Evolutionary conservation across 2,797 vertebrate species (phyloP).

Genomic region (Tadarida brasiliensis): DNA sequence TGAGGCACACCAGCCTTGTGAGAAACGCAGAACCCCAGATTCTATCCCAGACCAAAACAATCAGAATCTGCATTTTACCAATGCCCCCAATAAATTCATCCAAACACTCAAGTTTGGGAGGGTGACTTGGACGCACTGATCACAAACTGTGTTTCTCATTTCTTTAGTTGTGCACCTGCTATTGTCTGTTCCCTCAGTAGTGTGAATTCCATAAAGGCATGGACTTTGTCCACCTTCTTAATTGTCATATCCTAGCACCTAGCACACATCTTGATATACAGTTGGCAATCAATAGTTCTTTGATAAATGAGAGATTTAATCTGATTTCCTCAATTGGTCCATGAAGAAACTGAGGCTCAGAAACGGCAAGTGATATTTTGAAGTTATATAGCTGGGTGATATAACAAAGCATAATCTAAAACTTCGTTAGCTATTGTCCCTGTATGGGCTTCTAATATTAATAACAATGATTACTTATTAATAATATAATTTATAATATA

Average conservation of each 20-base stretch:
- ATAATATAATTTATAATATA: not conserved
- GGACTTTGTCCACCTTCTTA: not conserved
- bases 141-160: not conserved
- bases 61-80: not conserved
- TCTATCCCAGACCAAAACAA: not conserved
- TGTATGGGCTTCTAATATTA: not conserved
- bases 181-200: not conserved
- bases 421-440: not conserved
- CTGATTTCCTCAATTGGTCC: conserved; percentile 9
- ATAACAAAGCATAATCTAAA: not conserved
- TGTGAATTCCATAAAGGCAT: not conserved
- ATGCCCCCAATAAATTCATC: too few relatives aligned
- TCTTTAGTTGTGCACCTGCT: not conserved
- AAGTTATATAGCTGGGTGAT: not conserved
- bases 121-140: not conserved
- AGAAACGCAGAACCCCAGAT: not conserved
- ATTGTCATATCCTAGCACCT: not conserved
- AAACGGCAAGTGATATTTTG: not conserved
- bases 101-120: not conserved
- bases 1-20: not conserved
- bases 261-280: not conserved
- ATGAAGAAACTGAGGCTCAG: not conserved
- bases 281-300: not conserved
- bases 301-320: not conserved
- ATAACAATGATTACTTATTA: not conserved